Base-by-base conservation (phyloP, 2,797 vertebrate genomes). In the Liasis olivaceus region DNA sequence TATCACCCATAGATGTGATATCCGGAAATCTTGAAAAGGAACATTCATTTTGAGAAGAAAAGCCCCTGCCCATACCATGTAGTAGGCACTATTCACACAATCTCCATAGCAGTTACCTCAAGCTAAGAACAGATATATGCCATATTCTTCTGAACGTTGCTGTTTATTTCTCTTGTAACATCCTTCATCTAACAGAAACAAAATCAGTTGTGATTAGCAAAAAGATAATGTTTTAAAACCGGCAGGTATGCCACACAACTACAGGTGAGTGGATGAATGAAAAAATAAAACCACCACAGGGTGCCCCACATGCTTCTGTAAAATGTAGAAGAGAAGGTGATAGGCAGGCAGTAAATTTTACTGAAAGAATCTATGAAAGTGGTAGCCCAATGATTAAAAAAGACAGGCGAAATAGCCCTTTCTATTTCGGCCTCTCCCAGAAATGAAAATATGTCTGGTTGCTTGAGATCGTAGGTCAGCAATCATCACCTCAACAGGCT, bases 291-390 rank as follows among this genome's bases (percentile, higher is more conserved):
- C 47, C 56, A 56, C 26, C 93, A 91, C 77, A 89, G 87, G 91
- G 89, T 89, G 42, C 4, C 92, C 81, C 93, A 89, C 31, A 1
- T 87, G 94, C 91, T 93, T 94, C 92, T 90, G 87, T 64, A 92
- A 54, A 94, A 95, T 96, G 95, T 96, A 96, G 95, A 95, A 91
- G 92, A 96, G 96, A 92, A 96, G 96, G 91, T 93, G 93, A 93
- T 1, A 90, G 90, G 91, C 94, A 96, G 95, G 93, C 66, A 96
- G 95, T 84, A 85, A 81, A 95, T 91, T 95, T 91, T 92, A 94
- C 94, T 94, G 93, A 93, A 93, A 2, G 2, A 94, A 96, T 93
- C 87, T 85, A 94, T 94, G 96, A 96, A 95, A 94, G 31, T 90
- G 81, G 24, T 93, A 93, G 94, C 90, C 92, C 96, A 96, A 91